Evolutionary conservation across 2,113 vertebrate species (phyloP), one percentile per base, ranked within the genome.

Genomic region (Lophochroa leadbeateri): DNA sequence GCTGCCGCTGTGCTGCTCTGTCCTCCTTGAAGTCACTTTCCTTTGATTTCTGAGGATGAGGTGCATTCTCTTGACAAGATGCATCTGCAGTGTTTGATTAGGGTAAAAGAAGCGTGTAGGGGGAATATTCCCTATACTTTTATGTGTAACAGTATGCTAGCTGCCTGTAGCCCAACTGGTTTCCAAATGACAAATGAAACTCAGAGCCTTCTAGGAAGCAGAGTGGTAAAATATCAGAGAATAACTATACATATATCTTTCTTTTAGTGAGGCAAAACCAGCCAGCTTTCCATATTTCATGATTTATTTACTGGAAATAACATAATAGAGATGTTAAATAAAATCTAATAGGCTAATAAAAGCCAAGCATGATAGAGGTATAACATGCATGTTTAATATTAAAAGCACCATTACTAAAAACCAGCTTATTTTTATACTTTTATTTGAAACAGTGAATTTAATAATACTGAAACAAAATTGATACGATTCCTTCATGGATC

Each of bases 31-130:
- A 96, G 96, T 94, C 96, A 94, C 94, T 96, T 96, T 57, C 86
- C 92, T 91, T 94, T 96, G 91, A 97, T 96, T 97, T 91, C 95
- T 76, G 83, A 89, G 96, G 74, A 17, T 67, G 96, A 94, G 96
- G 92, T 96, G 86, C 94, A 50, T 89, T 82, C 95, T 93, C 91
- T 87, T 97, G 96, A 97, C 96, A 97, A 94, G 94, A 96, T 85
- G 94, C 96, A 97, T 96, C 96, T 96, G 94, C 92, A 74, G 83
- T 77, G 74, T 76, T 91, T 87, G 96, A 94, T 96, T 95, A 95
- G 88, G 92, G 88, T 75, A 92, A 95, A 72, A 82, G 52, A 70
- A 70, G 52, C 2, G 1, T 41, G 74, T 2, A 63, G 21, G 46
- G 52, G 83, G 81, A 93, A 91, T 72, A 84, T 69, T 91, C 83